Evolutionary conservation across 2,888 invertebrate species (phyloP).

Genomic region (Acleris holmiana): DNA sequence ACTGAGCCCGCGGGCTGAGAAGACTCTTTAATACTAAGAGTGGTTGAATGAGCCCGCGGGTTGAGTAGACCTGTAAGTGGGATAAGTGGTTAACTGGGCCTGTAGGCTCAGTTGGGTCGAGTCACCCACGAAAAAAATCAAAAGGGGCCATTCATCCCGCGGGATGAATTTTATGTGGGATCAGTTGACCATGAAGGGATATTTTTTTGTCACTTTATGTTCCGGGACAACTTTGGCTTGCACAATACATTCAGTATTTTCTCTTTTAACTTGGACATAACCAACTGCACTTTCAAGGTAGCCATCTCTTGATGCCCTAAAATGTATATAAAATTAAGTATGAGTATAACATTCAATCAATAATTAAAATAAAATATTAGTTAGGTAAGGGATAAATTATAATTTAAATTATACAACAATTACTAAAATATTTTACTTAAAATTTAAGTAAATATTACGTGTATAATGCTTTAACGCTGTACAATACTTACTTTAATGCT

Average conservation of each 20-base stretch:
- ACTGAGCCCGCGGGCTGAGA: too few relatives aligned
- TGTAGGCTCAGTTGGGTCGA: too few relatives aligned
- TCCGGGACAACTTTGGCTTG: slow-evolving; percentile 26
- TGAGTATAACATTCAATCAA: not conserved
- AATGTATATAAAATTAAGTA: not conserved
- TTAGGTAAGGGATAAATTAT: too few relatives aligned
- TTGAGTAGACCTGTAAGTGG: too few relatives aligned
- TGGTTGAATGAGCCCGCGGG: too few relatives aligned
- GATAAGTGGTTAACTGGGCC: too few relatives aligned
- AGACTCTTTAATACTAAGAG: too few relatives aligned
- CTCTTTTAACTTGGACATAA: slow-evolving; percentile 24
- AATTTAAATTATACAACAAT: not conserved
- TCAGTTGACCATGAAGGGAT: too few relatives aligned
- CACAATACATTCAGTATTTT: slow-evolving; percentile 4
- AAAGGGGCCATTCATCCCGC: too few relatives aligned
- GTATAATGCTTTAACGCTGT: not conserved
- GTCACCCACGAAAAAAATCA: too few relatives aligned
- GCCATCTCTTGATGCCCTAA: slow-evolving; percentile 17
- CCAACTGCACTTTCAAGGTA: slow-evolving; percentile 19
- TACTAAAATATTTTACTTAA: not conserved
- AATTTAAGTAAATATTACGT: not conserved
- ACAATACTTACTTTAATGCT: not conserved
- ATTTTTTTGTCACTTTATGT: slow-evolving; percentile 19
- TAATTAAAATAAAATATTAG: too few relatives aligned
- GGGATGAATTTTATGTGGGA: too few relatives aligned